Evolutionary conservation across 2,113 vertebrate genomes (phyloP).

Genomic region (Gymnorhina tibicen): DNA sequence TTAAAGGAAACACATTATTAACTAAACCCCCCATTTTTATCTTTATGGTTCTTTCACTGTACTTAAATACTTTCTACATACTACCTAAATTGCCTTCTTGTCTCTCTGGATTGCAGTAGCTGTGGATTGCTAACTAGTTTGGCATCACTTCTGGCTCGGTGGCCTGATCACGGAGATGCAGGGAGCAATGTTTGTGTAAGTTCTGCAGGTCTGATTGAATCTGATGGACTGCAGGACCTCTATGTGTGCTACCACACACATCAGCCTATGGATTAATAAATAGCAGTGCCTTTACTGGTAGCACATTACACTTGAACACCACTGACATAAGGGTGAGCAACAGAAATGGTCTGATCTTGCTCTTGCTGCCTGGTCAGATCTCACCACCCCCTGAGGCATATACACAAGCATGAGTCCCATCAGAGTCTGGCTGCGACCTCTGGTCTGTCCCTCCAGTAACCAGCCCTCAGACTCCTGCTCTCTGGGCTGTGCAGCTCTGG

Average conservation of each 20-base stretch:
- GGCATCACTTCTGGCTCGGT: neutral
- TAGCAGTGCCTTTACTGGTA: neutral
- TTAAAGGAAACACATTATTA: neutral
- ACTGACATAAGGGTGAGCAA: neutral
- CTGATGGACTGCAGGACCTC: neutral
- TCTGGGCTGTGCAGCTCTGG: neutral
- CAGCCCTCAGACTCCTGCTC: neutral
- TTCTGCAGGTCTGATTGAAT: neutral
- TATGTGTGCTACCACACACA: neutral
- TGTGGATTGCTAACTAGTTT: neutral
- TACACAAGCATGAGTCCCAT: accelerated
- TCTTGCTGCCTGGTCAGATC: neutral
- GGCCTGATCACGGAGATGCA: neutral
- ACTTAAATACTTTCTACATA: neutral
- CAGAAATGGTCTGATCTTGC: neutral
- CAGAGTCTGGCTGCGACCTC: accelerated
- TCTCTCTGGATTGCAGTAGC: neutral
- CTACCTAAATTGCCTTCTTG: neutral
- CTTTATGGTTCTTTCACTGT: neutral
- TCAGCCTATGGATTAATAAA: neutral
- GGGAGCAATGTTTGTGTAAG: neutral
- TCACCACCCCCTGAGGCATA: accelerated
- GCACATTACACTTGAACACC: accelerated
- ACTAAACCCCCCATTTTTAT: neutral
- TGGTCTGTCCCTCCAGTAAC: neutral